A percentile compares a stretch with the other conserved stretches of the same genome.
Conservation (phyloP, 2,888 invertebrate genomes). For the Drosophila paracracens region DNA sequence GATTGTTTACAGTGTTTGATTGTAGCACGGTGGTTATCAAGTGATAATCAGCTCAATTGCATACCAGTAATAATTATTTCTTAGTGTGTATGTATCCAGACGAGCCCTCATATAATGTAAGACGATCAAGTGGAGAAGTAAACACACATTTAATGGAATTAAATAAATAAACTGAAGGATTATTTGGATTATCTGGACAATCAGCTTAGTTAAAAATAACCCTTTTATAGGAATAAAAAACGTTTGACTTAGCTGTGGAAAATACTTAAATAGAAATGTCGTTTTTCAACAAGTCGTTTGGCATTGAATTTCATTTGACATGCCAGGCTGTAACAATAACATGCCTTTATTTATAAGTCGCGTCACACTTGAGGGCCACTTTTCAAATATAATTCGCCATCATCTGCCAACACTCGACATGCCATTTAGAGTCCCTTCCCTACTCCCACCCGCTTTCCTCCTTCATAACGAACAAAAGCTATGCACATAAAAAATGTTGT, state of each 20-base stretch:
- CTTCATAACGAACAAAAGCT: neutral
- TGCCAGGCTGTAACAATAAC: slow-evolving; percentile 4
- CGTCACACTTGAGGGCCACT: slow-evolving; percentile 50
- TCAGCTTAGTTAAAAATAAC: neutral
- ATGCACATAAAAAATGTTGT: slow-evolving; percentile 47
- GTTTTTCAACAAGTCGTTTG: neutral
- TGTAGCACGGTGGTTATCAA: neutral
- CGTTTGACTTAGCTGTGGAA: neutral
- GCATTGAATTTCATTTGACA: neutral
- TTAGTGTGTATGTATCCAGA: too few relatives aligned
- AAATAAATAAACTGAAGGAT: neutral
- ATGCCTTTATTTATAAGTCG: slow-evolving; percentile 22
- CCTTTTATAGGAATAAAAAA: neutral
- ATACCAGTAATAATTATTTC: neutral
- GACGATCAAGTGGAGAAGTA: neutral
- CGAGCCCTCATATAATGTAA: neutral
- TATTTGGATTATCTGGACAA: neutral
- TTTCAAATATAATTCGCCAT: slow-evolving; percentile 53
- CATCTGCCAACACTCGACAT: slow-evolving; percentile 41
- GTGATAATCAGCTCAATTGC: slow-evolving; percentile 17
- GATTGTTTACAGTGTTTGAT: slow-evolving; percentile 38
- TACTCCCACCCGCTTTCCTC: neutral
- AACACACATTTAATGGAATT: neutral
- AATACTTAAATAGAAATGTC: neutral
- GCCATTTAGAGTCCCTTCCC: slow-evolving; percentile 29